Evolutionary conservation across 2,797 vertebrate genomes (phyloP).

Genomic region (Odontamblyopus rebecca): DNA sequence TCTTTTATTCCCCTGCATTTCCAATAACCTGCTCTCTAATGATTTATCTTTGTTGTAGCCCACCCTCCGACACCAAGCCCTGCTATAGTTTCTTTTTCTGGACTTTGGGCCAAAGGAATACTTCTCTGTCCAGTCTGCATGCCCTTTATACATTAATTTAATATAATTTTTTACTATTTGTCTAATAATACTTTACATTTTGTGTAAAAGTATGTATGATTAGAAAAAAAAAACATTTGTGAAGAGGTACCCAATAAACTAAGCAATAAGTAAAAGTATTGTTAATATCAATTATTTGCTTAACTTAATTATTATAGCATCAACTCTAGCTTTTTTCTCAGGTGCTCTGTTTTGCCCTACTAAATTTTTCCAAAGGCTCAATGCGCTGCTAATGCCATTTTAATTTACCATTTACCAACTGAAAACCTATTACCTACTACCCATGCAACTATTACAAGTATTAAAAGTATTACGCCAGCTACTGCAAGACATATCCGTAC

Average conservation of each 20-base stretch:
- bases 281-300: neutral
- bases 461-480: neutral
- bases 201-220: neutral
- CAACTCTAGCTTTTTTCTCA: neutral
- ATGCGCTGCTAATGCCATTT: neutral
- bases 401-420: neutral
- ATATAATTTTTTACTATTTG: neutral
- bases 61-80: constrained; percentile 44
- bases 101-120: constrained; percentile 67
- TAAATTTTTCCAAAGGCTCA: neutral
- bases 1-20: constrained; percentile 89
- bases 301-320: neutral
- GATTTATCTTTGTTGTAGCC: constrained; percentile 78
- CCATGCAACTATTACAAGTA: neutral
- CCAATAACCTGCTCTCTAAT: constrained; percentile 90
- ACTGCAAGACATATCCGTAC: neutral
- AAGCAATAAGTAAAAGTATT: neutral
- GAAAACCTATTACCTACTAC: neutral
- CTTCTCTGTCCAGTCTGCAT: constrained; percentile 56
- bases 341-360: neutral
- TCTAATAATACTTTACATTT: neutral
- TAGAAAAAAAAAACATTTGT: neutral
- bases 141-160: constrained; percentile 2
- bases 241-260: neutral
- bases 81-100: constrained; percentile 53